phyloP scores from a whole-genome alignment of 1,140 invertebrate species.

The Homarus americanus region DNA sequence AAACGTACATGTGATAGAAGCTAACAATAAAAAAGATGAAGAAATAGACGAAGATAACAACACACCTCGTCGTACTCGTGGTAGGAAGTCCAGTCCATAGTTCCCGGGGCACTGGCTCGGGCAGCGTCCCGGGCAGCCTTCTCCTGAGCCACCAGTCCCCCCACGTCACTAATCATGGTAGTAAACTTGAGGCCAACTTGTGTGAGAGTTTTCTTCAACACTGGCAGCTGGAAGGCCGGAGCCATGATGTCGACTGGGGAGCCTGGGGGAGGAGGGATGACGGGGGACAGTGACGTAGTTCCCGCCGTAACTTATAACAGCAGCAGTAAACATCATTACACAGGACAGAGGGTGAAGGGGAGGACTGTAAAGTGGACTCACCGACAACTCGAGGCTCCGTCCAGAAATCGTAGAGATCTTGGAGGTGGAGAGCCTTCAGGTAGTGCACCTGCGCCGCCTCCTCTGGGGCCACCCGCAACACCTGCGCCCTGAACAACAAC shows the following conservation, averaged over 20 bases:
- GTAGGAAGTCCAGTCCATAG: constrained; percentile 58
- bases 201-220: not conserved
- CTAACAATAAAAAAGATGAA: no score
- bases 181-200: constrained; percentile 1
- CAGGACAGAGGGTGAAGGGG: not conserved
- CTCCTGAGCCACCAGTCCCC: not conserved
- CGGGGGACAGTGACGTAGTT: not conserved
- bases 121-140: not conserved
- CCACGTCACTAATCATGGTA: constrained; percentile 20
- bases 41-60: not conserved
- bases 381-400: constrained; percentile 40
- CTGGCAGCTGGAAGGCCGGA: constrained; percentile 2
- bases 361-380: not conserved
- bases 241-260: constrained; percentile 57
- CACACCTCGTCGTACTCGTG: constrained; percentile 42
- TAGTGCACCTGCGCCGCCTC: constrained; percentile 11
- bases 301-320: not conserved
- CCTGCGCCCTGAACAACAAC: constrained; percentile 15
- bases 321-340: not conserved
- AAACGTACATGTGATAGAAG: no score
- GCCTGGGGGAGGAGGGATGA: constrained; percentile 7
- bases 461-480: constrained; percentile 33
- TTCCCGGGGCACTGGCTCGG: not conserved
- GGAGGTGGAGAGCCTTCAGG: constrained; percentile 6
- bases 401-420: constrained; percentile 54